These are phyloP conservation scores for Gadus chalcogrammus DNA, from an alignment of 2,113 vertebrate genomes.

Conservation along the genomic window DNA sequence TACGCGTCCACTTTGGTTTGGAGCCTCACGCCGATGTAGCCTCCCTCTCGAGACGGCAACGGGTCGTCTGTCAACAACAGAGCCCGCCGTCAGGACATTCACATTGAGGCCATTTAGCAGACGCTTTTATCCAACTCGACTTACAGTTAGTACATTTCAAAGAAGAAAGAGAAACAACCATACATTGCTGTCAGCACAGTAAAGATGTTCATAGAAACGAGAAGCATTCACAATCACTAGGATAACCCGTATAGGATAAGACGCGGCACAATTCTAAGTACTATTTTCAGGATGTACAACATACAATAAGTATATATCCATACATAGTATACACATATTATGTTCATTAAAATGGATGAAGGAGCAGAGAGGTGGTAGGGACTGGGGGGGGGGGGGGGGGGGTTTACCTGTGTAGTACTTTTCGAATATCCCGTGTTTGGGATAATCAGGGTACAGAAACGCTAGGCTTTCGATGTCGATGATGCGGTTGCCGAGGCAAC, in stretches of 20 bases:
- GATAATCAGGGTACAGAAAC: slow-evolving; percentile 78
- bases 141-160: no score
- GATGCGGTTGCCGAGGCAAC: slow-evolving; percentile 87
- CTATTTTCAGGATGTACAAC: neutral
- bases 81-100: no score
- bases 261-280: neutral
- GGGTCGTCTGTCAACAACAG: slow-evolving; percentile 40
- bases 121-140: no score
- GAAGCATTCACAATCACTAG: no score
- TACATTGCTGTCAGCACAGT: no score
- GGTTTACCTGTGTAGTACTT: slow-evolving; percentile 86
- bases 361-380: no score
- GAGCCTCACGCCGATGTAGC: slow-evolving; percentile 62
- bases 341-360: neutral
- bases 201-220: no score
- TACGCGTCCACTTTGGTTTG: slow-evolving; percentile 61
- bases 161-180: no score
- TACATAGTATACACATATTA: neutral
- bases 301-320: neutral
- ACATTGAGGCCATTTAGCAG: no score
- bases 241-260: no score
- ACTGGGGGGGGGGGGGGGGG: neutral
- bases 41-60: neutral
- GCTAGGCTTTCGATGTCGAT: slow-evolving; percentile 83
- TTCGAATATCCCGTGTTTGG: slow-evolving; percentile 84